These are phyloP conservation scores for Melinopterus prodromus DNA, from an alignment of 2,888 invertebrate genomes.

Conservation along the genomic window DNA sequence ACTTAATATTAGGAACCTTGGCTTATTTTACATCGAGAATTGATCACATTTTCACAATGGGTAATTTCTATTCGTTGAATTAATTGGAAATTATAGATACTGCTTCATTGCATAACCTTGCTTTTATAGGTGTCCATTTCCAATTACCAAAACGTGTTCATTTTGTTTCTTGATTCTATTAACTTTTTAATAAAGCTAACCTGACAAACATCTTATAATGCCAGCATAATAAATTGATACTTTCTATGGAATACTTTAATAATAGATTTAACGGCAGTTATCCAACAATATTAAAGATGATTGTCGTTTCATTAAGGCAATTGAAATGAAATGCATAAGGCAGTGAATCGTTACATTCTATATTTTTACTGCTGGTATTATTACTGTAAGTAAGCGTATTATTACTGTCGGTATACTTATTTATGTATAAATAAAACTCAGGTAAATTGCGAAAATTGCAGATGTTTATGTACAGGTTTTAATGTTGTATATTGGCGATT, in stretches of 20 bases:
- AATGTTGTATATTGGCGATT: too few relatives aligned
- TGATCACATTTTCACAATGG: not conserved
- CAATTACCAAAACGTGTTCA: not conserved
- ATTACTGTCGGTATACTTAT: too few relatives aligned
- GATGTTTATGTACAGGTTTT: too few relatives aligned
- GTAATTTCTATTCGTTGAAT: not conserved
- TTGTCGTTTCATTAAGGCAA: not conserved
- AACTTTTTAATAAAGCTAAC: not conserved
- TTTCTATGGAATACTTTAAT: slow-evolving; percentile 4
- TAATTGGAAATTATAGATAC: not conserved
- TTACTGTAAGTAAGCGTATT: not conserved
- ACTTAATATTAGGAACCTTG: not conserved
- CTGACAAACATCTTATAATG: not conserved
- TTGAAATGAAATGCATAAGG: not conserved
- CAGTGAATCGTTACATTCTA: not conserved
- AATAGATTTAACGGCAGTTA: not conserved
- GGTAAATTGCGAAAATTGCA: too few relatives aligned
- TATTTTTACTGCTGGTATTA: not conserved
- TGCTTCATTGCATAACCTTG: not conserved
- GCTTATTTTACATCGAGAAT: not conserved
- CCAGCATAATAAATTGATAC: slow-evolving; percentile 4
- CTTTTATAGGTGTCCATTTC: not conserved
- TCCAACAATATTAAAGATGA: not conserved
- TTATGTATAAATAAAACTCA: too few relatives aligned
- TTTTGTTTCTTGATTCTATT: not conserved